phyloP scores from a whole-genome alignment of 35 echinoderm and acorn worm species.

The Amphiura filiformis region DNA sequence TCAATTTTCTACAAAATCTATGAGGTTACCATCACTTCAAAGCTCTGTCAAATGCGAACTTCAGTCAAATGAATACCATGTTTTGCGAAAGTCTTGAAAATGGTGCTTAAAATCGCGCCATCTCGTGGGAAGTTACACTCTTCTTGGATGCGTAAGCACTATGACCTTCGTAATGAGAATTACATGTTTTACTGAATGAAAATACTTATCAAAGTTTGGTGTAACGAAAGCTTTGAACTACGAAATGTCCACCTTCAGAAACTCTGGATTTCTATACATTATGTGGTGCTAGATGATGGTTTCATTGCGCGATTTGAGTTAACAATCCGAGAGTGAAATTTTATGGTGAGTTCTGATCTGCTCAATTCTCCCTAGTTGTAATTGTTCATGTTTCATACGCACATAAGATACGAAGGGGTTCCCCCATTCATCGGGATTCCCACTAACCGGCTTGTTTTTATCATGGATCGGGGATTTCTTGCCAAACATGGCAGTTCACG shows the following conservation, averaged over 20 bases:
- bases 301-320: too few relatives aligned
- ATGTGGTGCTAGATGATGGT: too few relatives aligned
- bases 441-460: background rate
- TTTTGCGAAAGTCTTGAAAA: background rate
- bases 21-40: background rate
- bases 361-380: background rate
- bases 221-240: background rate
- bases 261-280: too few relatives aligned
- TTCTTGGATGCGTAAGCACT: background rate
- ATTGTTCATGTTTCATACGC: background rate
- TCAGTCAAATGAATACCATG: background rate
- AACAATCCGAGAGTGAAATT: background rate
- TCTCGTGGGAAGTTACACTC: slow-evolving; percentile 39
- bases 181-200: background rate
- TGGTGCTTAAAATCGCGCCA: slow-evolving; percentile 31
- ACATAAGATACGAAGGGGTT: background rate
- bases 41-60: background rate
- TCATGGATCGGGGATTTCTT: background rate
- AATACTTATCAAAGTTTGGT: background rate
- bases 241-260: background rate
- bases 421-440: background rate
- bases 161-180: background rate
- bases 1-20: background rate
- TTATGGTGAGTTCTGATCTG: background rate
- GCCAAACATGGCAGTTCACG: background rate